Conservation (phyloP, 2,797 vertebrate genomes). For the Rachycentron canadum region DNA sequence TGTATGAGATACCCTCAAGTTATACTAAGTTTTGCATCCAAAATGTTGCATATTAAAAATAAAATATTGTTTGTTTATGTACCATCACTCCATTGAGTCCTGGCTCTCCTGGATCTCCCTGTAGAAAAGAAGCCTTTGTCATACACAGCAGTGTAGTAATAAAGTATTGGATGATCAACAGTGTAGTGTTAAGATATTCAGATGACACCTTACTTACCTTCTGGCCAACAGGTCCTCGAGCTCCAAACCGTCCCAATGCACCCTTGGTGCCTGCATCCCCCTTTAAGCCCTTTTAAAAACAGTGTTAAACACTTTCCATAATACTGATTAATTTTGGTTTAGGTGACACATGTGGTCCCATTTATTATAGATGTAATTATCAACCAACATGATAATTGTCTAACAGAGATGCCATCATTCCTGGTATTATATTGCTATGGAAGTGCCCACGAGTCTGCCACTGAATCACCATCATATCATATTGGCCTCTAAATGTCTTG, state of each 20-base stretch:
- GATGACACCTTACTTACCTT: conserved; percentile 82
- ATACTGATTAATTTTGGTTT: neutral
- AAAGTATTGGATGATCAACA: neutral
- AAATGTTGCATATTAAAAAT: neutral
- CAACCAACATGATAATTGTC: neutral
- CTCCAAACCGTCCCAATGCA: conserved; percentile 89
- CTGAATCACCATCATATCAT: neutral
- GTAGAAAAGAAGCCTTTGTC: conserved; percentile 20
- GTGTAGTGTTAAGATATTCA: neutral
- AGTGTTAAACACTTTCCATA: neutral
- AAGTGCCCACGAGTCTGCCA: neutral
- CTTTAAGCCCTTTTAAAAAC: conserved; percentile 86
- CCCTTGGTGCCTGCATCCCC: conserved; percentile 91
- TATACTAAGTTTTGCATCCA: neutral
- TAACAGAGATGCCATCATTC: neutral
- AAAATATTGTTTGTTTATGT: conserved; percentile 16
- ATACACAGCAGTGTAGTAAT: neutral
- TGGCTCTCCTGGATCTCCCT: conserved; percentile 91
- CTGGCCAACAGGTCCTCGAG: conserved; percentile 90
- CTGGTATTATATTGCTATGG: neutral
- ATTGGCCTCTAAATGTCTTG: neutral
- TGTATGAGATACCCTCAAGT: neutral
- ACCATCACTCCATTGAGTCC: conserved; percentile 87
- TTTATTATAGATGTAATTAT: neutral
- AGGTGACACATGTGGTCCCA: neutral